Evolutionary conservation across 2,888 invertebrate species (phyloP).

Genomic region (Drosophila setosimentum): DNA sequence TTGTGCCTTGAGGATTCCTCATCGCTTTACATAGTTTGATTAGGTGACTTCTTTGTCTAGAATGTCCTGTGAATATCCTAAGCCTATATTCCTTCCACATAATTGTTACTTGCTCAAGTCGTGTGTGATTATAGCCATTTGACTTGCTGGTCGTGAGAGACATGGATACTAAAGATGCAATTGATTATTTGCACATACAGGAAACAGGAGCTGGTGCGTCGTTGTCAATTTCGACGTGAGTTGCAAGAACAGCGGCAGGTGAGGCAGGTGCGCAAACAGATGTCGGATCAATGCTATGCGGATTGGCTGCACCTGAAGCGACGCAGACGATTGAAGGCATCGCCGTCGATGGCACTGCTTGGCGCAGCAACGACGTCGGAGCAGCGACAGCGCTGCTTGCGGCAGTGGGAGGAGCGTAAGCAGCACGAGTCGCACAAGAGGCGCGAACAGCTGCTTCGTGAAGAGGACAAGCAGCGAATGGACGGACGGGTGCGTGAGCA

Average conservation of each 20-base stretch:
- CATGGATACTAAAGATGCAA: too few species aligned
- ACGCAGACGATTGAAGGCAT: background rate
- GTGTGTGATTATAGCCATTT: too few species aligned
- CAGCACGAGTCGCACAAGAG: constrained; percentile 16
- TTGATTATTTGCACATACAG: constrained; percentile 16
- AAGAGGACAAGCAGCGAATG: constrained; percentile 4
- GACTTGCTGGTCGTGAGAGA: too few species aligned
- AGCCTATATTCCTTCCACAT: too few species aligned
- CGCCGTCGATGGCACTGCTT: background rate
- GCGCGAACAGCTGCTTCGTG: background rate
- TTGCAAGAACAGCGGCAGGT: constrained; percentile 4
- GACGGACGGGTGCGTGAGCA: constrained; percentile 30
- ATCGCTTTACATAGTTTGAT: too few species aligned
- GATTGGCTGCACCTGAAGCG: constrained; percentile 46
- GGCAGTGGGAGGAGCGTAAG: constrained; percentile 45
- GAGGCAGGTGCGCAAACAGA: constrained; percentile 36
- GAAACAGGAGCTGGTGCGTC: constrained; percentile 11
- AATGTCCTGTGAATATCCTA: too few species aligned
- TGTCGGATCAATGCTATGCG: constrained; percentile 36
- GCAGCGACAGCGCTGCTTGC: constrained; percentile 3
- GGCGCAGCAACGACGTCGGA: background rate
- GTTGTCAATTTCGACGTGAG: constrained; percentile 27
- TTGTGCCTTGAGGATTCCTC: too few species aligned
- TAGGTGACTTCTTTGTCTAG: too few species aligned
- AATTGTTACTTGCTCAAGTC: too few species aligned